Conservation (phyloP, 1,140 invertebrate genomes). For the Ips nitidus region DNA sequence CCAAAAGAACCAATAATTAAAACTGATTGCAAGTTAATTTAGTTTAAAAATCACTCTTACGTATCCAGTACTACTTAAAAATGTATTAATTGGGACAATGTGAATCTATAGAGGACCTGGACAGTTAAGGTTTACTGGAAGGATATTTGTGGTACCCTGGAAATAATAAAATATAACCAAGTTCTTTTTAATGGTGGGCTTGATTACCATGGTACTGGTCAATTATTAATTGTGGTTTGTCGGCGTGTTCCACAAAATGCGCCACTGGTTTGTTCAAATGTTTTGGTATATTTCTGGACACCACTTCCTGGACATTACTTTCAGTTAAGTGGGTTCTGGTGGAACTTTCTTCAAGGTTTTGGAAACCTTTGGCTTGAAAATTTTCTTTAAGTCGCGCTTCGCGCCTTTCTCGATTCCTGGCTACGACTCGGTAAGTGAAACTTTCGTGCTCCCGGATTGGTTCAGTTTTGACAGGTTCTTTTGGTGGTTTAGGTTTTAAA, state of each 20-base stretch:
- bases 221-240: neutral
- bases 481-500: no score
- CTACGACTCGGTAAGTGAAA: slow-evolving; percentile 20
- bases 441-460: neutral
- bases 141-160: slow-evolving; percentile 2
- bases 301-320: neutral
- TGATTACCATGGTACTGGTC: slow-evolving; percentile 16
- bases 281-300: slow-evolving; percentile 11
- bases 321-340: neutral
- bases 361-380: slow-evolving; percentile 1
- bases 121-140: neutral
- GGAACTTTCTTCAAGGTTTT: neutral
- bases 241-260: slow-evolving; percentile 15
- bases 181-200: neutral
- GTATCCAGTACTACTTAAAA: no score
- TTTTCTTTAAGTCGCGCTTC: slow-evolving; percentile 8
- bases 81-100: no score
- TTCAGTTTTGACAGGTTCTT: no score
- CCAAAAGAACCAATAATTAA: slow-evolving; percentile 19
- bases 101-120: no score
- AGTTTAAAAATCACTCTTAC: neutral
- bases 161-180: neutral
- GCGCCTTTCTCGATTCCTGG: neutral
- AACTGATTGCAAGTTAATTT: no score
- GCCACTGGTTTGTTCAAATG: slow-evolving; percentile 13